Conservation (phyloP, 2,797 vertebrate genomes). For the Tarsius wallacei region DNA sequence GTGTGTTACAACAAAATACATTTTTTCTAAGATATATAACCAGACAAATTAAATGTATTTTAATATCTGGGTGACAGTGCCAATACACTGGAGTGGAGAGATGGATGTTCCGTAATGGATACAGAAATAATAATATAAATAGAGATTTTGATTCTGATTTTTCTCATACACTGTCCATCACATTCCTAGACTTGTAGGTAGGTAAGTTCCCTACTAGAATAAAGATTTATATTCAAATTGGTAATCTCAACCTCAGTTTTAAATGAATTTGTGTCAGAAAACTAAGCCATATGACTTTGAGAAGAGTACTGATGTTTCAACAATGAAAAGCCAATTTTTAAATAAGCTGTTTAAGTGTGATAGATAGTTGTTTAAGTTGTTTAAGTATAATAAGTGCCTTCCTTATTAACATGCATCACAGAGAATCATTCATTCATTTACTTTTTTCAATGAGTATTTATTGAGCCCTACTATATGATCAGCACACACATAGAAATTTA, state of each 20-base stretch:
- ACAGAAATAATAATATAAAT: not conserved
- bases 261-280: not conserved
- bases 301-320: not conserved
- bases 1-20: not conserved
- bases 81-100: not conserved
- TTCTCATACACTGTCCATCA: not conserved
- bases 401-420: not conserved
- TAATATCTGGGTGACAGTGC: not conserved
- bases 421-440: not conserved
- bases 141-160: not conserved
- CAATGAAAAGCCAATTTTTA: not conserved
- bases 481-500: not conserved
- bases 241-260: not conserved
- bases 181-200: not conserved
- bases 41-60: not conserved
- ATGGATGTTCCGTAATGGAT: not conserved
- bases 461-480: not conserved
- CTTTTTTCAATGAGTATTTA: not conserved
- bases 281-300: not conserved
- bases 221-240: not conserved
- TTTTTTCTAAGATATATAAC: not conserved
- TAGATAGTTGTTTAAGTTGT: too few species aligned
- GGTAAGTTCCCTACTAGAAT: not conserved
- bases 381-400: too few species aligned
- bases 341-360: not conserved